Conservation (phyloP, 2,797 vertebrate species). For the Anguilla anguilla region DNA sequence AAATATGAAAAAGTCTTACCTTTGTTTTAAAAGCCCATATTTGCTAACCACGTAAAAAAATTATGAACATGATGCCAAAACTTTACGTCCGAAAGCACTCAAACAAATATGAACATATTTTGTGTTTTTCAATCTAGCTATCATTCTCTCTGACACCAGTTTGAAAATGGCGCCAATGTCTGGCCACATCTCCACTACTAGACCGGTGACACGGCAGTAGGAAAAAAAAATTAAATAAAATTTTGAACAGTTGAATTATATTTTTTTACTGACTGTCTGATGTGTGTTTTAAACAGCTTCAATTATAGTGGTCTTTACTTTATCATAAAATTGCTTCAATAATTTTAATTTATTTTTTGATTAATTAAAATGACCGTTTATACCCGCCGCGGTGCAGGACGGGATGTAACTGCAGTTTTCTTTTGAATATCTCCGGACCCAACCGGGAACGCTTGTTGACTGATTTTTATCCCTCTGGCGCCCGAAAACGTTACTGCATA, state of each 20-base stretch:
- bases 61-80: neutral
- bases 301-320: constrained; percentile 24
- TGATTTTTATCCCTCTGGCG: constrained; percentile 45
- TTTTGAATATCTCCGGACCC: constrained; percentile 67
- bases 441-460: constrained; percentile 42
- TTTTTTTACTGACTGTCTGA: constrained; percentile 48
- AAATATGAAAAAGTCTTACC: constrained; percentile 53
- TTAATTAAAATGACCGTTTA: constrained; percentile 67
- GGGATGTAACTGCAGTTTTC: constrained; percentile 67
- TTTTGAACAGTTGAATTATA: constrained; percentile 46
- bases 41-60: constrained; percentile 20
- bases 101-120: constrained; percentile 45
- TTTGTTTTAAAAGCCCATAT: constrained; percentile 32
- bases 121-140: constrained; percentile 62
- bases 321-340: constrained; percentile 50
- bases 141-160: constrained; percentile 68
- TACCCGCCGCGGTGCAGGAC: constrained; percentile 68
- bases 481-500: constrained; percentile 17
- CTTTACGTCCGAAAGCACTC: constrained; percentile 35
- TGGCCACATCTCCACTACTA: constrained; percentile 56
- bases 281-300: constrained; percentile 38
- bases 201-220: constrained; percentile 58
- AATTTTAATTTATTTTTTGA: constrained; percentile 73
- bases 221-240: constrained; percentile 69
- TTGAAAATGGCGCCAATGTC: constrained; percentile 79